phyloP scores from a whole-genome alignment of 2,797 vertebrate species.

The Tokudaia muenninki region DNA sequence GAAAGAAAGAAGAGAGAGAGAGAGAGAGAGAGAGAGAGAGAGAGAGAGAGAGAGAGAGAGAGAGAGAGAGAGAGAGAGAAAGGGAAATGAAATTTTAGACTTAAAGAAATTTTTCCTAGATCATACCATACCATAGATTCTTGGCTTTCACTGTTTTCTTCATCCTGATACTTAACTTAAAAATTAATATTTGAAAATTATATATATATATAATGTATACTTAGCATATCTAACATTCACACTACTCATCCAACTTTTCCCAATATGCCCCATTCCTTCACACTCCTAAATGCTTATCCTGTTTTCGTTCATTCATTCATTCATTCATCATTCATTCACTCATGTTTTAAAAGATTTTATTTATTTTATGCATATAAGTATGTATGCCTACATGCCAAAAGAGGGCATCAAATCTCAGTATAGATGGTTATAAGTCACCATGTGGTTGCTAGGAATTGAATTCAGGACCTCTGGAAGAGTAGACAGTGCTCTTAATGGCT shows the following conservation, averaged over 20 bases:
- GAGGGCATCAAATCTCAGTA: background rate
- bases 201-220: background rate
- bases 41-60: background rate
- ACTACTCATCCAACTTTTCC: background rate
- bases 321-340: background rate
- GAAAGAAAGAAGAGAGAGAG: too few species aligned
- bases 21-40: background rate
- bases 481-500: background rate
- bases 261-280: background rate
- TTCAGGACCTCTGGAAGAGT: background rate
- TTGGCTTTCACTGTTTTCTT: background rate
- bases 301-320: background rate
- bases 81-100: background rate
- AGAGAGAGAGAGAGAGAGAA: background rate
- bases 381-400: background rate
- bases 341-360: background rate
- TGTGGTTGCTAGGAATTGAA: background rate
- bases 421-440: background rate
- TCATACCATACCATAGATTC: fast-evolving
- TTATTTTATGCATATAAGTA: background rate
- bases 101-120: background rate
- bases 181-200: background rate
- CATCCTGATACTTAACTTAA: background rate
- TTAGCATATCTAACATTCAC: background rate
- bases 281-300: background rate